A percentile compares a stretch with the other conserved stretches of the same genome.
These are phyloP conservation scores for Sisyra nigra DNA, from an alignment of 2,888 invertebrate species.

Conservation along the genomic window DNA sequence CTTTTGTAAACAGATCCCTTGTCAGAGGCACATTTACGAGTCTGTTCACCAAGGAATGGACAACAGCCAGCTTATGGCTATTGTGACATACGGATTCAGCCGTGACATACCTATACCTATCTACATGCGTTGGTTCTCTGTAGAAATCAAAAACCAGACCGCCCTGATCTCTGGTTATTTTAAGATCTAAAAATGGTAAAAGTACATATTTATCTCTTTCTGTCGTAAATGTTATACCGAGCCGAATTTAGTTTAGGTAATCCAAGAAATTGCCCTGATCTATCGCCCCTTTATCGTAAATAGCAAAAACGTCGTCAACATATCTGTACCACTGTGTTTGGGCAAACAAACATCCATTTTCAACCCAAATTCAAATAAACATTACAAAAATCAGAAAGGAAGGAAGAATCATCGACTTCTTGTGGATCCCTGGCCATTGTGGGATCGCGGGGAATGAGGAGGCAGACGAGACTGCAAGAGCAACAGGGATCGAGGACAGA, in stretches of 20 bases:
- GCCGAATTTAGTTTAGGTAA: neutral
- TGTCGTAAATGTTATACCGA: conserved; percentile 6
- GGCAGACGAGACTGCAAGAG: too few species aligned
- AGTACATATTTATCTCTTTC: conserved; percentile 9
- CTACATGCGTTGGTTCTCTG: conserved; percentile 5
- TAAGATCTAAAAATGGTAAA: conserved; percentile 7
- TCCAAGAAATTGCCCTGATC: neutral
- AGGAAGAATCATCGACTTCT: too few species aligned
- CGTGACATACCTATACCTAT: too few species aligned
- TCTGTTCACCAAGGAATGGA: neutral
- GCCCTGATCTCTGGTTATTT: conserved; percentile 1
- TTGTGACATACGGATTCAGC: too few species aligned
- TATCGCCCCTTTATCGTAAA: neutral
- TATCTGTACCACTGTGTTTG: too few species aligned
- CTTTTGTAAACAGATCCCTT: neutral
- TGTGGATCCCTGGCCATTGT: too few species aligned
- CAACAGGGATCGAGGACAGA: too few species aligned
- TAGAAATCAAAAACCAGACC: conserved; percentile 7
- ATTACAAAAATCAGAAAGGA: too few species aligned
- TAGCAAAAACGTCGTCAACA: conserved; percentile 5
- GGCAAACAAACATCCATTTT: too few species aligned
- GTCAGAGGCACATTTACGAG: conserved; percentile 1
- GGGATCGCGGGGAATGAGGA: too few species aligned
- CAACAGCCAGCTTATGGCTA: too few species aligned
- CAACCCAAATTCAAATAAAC: too few species aligned